These are phyloP conservation scores for Caerostris extrusa DNA, from an alignment of 1,140 invertebrate species.

Conservation along the genomic window DNA sequence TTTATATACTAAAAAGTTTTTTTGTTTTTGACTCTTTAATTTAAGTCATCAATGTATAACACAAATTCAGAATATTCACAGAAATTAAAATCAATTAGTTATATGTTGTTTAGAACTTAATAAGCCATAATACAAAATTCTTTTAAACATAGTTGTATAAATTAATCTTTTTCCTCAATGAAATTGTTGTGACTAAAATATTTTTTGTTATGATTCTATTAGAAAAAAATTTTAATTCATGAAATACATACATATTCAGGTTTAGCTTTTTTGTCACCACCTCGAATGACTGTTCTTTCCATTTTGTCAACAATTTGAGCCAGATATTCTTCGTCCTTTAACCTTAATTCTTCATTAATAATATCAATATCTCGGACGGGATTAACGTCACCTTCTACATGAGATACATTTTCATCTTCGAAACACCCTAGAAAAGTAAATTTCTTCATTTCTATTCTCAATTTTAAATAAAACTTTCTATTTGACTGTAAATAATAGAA, in stretches of 20 bases:
- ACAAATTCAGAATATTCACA: background rate
- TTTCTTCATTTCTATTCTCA: too few species aligned
- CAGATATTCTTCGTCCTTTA: conserved; percentile 96
- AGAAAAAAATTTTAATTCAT: too few species aligned
- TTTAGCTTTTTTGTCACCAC: conserved; percentile 97
- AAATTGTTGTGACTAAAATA: too few species aligned
- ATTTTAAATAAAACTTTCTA: too few species aligned
- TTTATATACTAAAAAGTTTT: too few species aligned
- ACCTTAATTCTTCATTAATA: conserved; percentile 95
- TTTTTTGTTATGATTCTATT: too few species aligned
- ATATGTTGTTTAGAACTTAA: too few species aligned
- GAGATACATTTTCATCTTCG: conserved; percentile 98
- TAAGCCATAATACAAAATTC: too few species aligned
- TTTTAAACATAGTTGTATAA: too few species aligned
- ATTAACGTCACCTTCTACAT: conserved; percentile 99
- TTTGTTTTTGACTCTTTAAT: background rate
- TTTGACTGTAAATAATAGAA: too few species aligned
- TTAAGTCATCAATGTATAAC: background rate
- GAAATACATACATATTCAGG: conserved; percentile 92
- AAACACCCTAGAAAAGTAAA: conserved; percentile 90
- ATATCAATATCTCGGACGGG: conserved; percentile 98
- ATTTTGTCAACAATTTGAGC: conserved; percentile 91
- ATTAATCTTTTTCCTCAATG: too few species aligned
- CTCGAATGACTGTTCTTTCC: conserved; percentile 92
- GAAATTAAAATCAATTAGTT: too few species aligned